Evolutionary conservation across 2,113 vertebrate genomes (phyloP).

Genomic region (Menidia beryllina): DNA sequence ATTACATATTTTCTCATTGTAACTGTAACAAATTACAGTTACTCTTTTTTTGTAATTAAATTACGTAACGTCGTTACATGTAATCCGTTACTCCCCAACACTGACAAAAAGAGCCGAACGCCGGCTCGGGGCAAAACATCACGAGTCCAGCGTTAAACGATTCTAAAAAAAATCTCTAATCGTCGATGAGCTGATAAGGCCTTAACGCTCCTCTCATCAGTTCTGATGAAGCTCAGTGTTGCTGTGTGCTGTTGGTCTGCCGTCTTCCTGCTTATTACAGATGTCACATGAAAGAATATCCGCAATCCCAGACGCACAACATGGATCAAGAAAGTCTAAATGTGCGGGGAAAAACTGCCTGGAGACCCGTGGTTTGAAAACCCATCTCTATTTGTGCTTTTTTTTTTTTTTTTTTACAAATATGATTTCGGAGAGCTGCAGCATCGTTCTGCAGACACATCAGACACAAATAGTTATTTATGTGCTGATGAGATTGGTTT

Average conservation of each 20-base stretch:
- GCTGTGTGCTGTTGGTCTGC: conserved; percentile 16
- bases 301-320: conserved; percentile 18
- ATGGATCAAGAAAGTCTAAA: conserved; percentile 19
- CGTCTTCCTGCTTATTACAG: conserved; percentile 7
- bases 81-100: no score
- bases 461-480: conserved; percentile 2
- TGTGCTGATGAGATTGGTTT: neutral
- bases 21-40: no score
- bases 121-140: neutral
- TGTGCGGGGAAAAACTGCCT: conserved; percentile 17
- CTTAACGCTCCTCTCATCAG: neutral
- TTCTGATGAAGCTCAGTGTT: neutral
- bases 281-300: conserved; percentile 12
- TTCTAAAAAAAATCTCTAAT: neutral
- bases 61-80: no score
- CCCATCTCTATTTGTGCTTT: neutral
- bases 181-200: neutral
- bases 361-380: conserved; percentile 16
- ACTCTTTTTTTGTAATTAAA: no score
- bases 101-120: conserved; percentile 5
- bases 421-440: conserved; percentile 6
- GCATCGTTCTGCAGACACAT: neutral
- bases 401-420: no score
- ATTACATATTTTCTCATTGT: no score
- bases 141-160: neutral